Evolutionary conservation across 2,888 invertebrate species (phyloP), one percentile per base, ranked within the genome.

Genomic region (Dendrolimus houi): DNA sequence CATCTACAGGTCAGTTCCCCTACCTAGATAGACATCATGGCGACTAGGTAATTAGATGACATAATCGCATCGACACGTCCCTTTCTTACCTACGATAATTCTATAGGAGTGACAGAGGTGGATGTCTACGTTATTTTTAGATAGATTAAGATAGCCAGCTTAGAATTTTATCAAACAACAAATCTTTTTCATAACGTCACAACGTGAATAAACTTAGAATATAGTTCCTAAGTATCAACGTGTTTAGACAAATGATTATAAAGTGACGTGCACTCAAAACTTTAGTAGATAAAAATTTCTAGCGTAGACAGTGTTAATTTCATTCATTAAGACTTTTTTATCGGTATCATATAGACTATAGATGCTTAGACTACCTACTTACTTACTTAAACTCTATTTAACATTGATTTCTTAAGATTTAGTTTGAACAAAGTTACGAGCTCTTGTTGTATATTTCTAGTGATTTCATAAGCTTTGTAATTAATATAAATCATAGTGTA

Each of bases 41-140:
- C 59, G 56, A 56, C 59, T 53, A 53, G 58, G 13, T 53, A 54
- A 56, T 54, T 52, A 58, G 40, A 53, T 58, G 42, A 59, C 53
- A 52, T 56, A 52, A 56, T 55, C 55, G 47, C 47, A 12, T 56
- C 55, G 13, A 29, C 52, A 40, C 47, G 6, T 59, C 56, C 14
- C 56, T 40, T 29, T 29, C 17, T 42, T 42, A 8, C 47, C 40
- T 47, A 3, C 17, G 12, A 52, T 9, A 54, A 10, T 7, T 6
- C 13, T 40, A 55, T 41, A 14, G 8, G 29, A 55, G 52, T 9
- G 55, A 55, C 40, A 52, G 55, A 52, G 55, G 52, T 40, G 40
- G 52, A 52, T 52, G 17, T 14, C 17, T 42, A 41, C 40, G 53
- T 47, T 47, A 10, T 47, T 47, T 47, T 9, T 9, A 47, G 12